Evolutionary conservation across 2,797 vertebrate species (phyloP).

Genomic region (Myoxocephalus aenaeus): DNA sequence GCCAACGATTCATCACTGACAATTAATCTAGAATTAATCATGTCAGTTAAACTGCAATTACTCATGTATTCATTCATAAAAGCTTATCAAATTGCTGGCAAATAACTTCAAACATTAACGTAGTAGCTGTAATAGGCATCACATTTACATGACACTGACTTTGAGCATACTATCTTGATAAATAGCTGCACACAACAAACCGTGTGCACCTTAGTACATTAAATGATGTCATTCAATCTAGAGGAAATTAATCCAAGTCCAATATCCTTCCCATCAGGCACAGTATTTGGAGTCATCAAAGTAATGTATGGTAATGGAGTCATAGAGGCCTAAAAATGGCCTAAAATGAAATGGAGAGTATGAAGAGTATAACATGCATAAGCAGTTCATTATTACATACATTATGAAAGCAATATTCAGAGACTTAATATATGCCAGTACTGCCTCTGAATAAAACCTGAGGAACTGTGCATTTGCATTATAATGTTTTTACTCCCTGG

Average conservation of each 20-base stretch:
- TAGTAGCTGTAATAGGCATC: slow-evolving; percentile 17
- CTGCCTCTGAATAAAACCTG: slow-evolving; percentile 47
- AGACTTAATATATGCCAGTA: slow-evolving; percentile 25
- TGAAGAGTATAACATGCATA: slow-evolving; percentile 46
- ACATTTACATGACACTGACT: slow-evolving; percentile 44
- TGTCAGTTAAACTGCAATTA: slow-evolving; percentile 47
- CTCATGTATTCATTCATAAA: slow-evolving; percentile 49
- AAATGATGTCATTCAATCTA: slow-evolving; percentile 44
- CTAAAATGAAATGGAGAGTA: slow-evolving; percentile 51
- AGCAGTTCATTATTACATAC: slow-evolving; percentile 29
- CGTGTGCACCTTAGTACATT: slow-evolving; percentile 35
- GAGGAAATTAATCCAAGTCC: slow-evolving; percentile 57
- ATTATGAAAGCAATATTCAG: slow-evolving; percentile 44
- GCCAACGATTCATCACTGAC: slow-evolving; percentile 26
- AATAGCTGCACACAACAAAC: slow-evolving; percentile 29
- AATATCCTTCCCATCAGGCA: slow-evolving; percentile 59
- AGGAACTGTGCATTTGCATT: slow-evolving; percentile 24
- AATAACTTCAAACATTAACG: slow-evolving; percentile 53
- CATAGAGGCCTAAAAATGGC: slow-evolving; percentile 54
- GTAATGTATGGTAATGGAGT: slow-evolving; percentile 78
- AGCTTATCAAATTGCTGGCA: slow-evolving; percentile 42
- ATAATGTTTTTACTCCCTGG: neutral
- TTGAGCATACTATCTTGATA: slow-evolving; percentile 30
- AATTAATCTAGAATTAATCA: slow-evolving; percentile 54
- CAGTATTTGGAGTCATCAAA: slow-evolving; percentile 69